Percentiles rank a stretch among this genome's conserved stretches.
Conservation (phyloP, 1,140 invertebrate genomes). For the Bombus huntii region DNA sequence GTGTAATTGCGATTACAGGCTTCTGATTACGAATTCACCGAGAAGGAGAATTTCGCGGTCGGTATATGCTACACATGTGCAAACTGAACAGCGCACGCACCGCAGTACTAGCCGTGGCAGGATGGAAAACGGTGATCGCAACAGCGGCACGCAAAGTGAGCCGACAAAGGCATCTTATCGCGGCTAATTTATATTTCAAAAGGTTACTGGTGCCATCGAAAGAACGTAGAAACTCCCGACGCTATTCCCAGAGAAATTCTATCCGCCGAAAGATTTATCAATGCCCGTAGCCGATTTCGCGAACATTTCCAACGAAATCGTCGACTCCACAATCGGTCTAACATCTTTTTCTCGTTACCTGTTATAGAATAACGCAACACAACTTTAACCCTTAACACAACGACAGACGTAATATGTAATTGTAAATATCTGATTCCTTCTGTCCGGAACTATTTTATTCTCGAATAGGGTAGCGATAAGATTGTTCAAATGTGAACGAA, state of each 20-base stretch:
- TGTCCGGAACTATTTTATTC: too few relatives aligned
- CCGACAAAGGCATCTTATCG: constrained; percentile 66
- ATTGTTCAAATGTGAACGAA: too few relatives aligned
- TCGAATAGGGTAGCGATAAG: too few relatives aligned
- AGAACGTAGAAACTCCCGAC: constrained; percentile 46
- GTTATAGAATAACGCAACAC: too few relatives aligned
- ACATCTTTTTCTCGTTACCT: too few relatives aligned
- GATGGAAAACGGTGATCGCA: constrained; percentile 41
- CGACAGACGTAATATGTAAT: too few relatives aligned
- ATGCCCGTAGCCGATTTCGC: constrained; percentile 28
- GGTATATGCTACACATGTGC: constrained; percentile 4
- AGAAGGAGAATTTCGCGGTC: constrained; percentile 5
- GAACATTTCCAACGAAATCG: not conserved
- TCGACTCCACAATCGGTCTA: too few relatives aligned
- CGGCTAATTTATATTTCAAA: constrained; percentile 64
- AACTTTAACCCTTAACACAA: too few relatives aligned
- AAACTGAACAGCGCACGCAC: not conserved
- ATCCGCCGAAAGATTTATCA: constrained; percentile 51
- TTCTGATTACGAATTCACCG: constrained; percentile 28
- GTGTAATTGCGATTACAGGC: constrained; percentile 22
- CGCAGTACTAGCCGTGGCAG: not conserved
- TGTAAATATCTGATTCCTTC: too few relatives aligned
- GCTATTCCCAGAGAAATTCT: constrained; percentile 53
- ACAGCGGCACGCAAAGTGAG: constrained; percentile 53
- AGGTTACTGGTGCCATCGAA: constrained; percentile 51